Conservation (phyloP, 2,797 vertebrate species). For the Xenentodon cancila region DNA sequence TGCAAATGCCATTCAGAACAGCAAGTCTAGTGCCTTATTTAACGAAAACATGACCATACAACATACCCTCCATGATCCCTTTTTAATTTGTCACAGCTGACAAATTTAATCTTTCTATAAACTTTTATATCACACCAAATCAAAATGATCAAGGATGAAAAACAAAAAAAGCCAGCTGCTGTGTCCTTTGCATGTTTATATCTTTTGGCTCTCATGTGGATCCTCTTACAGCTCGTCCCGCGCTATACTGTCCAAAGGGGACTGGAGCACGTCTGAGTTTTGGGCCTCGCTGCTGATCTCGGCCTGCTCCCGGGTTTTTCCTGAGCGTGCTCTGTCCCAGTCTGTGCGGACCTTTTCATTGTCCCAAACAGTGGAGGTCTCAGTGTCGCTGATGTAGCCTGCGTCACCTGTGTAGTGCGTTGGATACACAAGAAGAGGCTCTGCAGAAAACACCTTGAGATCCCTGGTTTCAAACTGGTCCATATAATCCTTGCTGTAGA, state of each 20-base stretch:
- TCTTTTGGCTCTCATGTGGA: conserved; percentile 10
- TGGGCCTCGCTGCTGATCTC: conserved; percentile 88
- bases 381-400: conserved; percentile 93
- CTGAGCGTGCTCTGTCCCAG: conserved; percentile 90
- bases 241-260: conserved; percentile 87
- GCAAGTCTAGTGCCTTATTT: conserved; percentile 75
- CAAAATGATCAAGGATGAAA: conserved; percentile 23
- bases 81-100: conserved; percentile 36
- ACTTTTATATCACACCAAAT: conserved; percentile 38
- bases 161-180: conserved; percentile 14
- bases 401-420: conserved; percentile 92
- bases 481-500: conserved; percentile 86
- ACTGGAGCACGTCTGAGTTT: conserved; percentile 90
- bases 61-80: conserved; percentile 46
- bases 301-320: conserved; percentile 89
- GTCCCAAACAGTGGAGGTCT: conserved; percentile 94
- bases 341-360: conserved; percentile 87
- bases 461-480: conserved; percentile 86
- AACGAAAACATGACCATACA: conserved; percentile 29
- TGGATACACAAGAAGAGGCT: conserved; percentile 92
- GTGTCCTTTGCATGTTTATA: conserved; percentile 15
- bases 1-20: conserved; percentile 74
- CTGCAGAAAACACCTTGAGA: conserved; percentile 90
- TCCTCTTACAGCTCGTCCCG: conserved; percentile 89
- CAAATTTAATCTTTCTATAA: conserved; percentile 29